These are phyloP conservation scores for Xyliphius kryptos DNA, from an alignment of 2,113 vertebrate genomes.

Conservation along the genomic window DNA sequence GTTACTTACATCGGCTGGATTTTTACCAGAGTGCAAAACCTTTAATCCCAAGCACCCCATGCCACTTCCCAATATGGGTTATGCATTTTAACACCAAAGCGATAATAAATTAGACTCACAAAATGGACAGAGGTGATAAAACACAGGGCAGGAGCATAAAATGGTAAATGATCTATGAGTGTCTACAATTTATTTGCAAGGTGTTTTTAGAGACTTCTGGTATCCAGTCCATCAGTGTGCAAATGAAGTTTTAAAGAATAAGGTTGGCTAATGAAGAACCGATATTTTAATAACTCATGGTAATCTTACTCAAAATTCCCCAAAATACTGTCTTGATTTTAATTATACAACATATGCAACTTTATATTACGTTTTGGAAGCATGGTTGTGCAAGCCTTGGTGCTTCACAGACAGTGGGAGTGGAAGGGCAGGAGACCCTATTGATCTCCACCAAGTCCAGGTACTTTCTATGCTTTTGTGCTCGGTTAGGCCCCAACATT, in stretches of 20 bases:
- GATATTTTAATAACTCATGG: neutral
- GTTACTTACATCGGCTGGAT: too few species aligned
- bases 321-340: too few species aligned
- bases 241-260: too few species aligned
- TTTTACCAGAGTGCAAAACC: neutral
- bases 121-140: neutral
- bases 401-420: too few species aligned
- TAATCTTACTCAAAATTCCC: too few species aligned
- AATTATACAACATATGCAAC: too few species aligned
- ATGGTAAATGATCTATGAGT: neutral
- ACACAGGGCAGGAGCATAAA: neutral
- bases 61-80: neutral
- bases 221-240: neutral
- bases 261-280: conserved; percentile 8
- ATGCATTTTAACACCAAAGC: neutral
- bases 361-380: too few species aligned
- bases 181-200: neutral
- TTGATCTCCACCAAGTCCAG: too few species aligned
- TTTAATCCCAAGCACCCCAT: neutral
- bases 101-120: conserved; percentile 9
- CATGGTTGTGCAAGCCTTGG: too few species aligned
- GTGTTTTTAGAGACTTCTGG: neutral
- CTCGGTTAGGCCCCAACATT: too few species aligned
- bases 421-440: too few species aligned
- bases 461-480: too few species aligned